These are phyloP conservation scores for Athene noctua DNA, from an alignment of 2,113 vertebrate genomes.

Conservation along the genomic window DNA sequence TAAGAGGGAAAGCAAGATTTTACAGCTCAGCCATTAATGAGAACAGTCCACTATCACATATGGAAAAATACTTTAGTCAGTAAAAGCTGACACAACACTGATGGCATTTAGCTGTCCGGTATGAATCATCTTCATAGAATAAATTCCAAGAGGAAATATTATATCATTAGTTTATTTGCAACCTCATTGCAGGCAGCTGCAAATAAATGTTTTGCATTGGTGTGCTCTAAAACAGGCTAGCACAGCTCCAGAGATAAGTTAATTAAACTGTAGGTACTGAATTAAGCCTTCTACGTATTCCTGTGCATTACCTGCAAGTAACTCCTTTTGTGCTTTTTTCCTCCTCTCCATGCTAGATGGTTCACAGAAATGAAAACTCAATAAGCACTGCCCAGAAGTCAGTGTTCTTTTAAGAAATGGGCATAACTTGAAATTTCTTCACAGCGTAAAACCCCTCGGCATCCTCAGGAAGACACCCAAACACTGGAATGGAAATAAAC, in stretches of 20 bases:
- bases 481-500: neutral
- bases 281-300: neutral
- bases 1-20: slow-evolving; percentile 41
- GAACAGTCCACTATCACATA: slow-evolving; percentile 33
- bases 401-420: neutral
- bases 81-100: slow-evolving; percentile 27
- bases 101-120: slow-evolving; percentile 6
- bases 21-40: slow-evolving; percentile 43
- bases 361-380: neutral
- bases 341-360: neutral
- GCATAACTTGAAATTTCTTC: neutral
- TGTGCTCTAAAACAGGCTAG: neutral
- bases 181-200: neutral
- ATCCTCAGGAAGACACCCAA: neutral
- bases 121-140: slow-evolving; percentile 34
- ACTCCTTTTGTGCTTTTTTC: neutral
- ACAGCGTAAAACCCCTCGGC: neutral
- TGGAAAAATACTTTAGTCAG: slow-evolving; percentile 40
- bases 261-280: neutral
- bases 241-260: neutral
- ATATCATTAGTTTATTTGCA: slow-evolving; percentile 20
- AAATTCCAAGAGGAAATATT: slow-evolving; percentile 30
- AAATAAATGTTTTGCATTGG: neutral
- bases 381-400: neutral
- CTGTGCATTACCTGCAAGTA: neutral